Percentiles rank a stretch among this genome's conserved stretches.
These are phyloP conservation scores for Rotaria macrura DNA, from an alignment of 2,888 invertebrate genomes.

Conservation along the genomic window DNA sequence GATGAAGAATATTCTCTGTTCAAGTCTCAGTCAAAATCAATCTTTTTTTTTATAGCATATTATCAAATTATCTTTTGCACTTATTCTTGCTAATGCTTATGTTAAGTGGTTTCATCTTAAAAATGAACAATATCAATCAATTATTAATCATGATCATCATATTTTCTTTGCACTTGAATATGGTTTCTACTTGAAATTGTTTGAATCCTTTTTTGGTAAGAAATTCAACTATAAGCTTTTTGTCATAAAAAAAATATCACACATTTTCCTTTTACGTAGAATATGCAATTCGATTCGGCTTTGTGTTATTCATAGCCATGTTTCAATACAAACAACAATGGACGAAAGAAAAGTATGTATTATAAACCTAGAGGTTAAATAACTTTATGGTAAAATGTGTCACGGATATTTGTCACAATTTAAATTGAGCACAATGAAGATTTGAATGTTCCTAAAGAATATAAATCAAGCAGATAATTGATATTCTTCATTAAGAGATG, in stretches of 20 bases:
- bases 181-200: conserved; percentile 28
- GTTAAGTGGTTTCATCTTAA: conserved; percentile 31
- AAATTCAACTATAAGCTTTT: background rate
- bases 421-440: no score
- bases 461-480: no score
- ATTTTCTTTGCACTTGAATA: conserved; percentile 31
- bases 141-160: conserved; percentile 25
- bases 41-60: background rate
- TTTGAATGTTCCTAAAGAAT: no score
- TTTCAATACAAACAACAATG: background rate
- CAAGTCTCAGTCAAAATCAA: no score
- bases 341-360: background rate
- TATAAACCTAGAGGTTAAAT: no score
- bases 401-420: no score
- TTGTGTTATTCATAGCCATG: background rate
- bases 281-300: background rate
- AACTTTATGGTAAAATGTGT: no score
- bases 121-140: conserved; percentile 32
- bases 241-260: background rate
- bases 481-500: no score
- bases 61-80: conserved; percentile 16
- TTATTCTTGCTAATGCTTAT: conserved; percentile 29
- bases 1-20: no score
- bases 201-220: conserved; percentile 27
- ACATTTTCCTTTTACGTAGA: background rate